These are phyloP conservation scores for Pheosia gnoma DNA, from an alignment of 2,888 invertebrate genomes.

Conservation along the genomic window DNA sequence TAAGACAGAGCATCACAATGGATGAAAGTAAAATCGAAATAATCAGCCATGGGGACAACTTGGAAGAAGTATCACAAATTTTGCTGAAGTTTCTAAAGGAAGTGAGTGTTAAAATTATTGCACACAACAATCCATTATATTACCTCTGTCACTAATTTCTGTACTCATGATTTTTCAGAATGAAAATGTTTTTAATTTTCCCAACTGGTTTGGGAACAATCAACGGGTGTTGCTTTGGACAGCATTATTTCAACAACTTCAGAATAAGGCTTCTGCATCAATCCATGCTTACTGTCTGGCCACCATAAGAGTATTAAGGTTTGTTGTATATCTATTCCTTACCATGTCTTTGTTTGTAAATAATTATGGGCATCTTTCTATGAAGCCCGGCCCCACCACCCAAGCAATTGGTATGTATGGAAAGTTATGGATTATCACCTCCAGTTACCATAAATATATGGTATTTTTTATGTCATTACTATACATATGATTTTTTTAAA, in stretches of 20 bases:
- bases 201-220: slow-evolving; percentile 82
- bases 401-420: too few species aligned
- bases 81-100: slow-evolving; percentile 60
- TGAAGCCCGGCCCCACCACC: too few species aligned
- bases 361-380: too few species aligned
- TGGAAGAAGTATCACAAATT: slow-evolving; percentile 51
- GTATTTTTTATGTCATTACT: too few species aligned
- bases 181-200: slow-evolving; percentile 84
- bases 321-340: background rate
- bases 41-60: slow-evolving; percentile 49
- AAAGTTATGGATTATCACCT: too few species aligned
- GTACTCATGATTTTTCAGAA: slow-evolving; percentile 61
- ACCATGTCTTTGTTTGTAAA: too few species aligned
- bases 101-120: slow-evolving; percentile 44
- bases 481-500: too few species aligned
- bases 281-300: slow-evolving; percentile 84
- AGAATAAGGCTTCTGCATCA: slow-evolving; percentile 67
- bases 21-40: slow-evolving; percentile 67
- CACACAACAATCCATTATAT: background rate
- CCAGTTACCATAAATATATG: too few species aligned
- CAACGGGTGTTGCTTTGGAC: slow-evolving; percentile 85
- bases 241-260: slow-evolving; percentile 84
- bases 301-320: slow-evolving; percentile 88
- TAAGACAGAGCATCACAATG: slow-evolving; percentile 44
- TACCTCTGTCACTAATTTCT: too few species aligned